Base-by-base conservation (phyloP, 2,888 invertebrate genomes). In the Scotopteryx bipunctaria region DNA sequence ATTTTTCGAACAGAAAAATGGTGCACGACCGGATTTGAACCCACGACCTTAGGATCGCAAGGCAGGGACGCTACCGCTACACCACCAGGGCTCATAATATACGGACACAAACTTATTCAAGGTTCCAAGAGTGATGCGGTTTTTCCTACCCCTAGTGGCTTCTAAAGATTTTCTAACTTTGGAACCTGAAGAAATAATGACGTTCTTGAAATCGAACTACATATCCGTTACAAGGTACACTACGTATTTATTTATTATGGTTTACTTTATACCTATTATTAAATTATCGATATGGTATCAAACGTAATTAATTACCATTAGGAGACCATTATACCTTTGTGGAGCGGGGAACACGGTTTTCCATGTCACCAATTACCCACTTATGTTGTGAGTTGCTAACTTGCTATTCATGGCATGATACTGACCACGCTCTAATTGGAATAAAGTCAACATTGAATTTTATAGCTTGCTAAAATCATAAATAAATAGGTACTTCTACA, bases 111-210 rank as follows among this genome's bases (percentile, higher is more conserved):
- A 13, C 14, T 16, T 6, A 13, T 62, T 57, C n/a, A 57, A 90
- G 90, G 79, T 95, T 2, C 94, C 94, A 0, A 91, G 95, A 40
- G 93, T 96, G 8, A 94, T 93, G 86, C 92, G 92, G 55, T 96
- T 96, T 76, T 96, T 95, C 75, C 77, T 96, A 9, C 94, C 94
- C 49, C 81, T 96, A 9, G 95, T 96, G 17, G 93, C 95, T 25
- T 94, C 95, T 0, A 93, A 91, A 61, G 95, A 96, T 69, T 96
- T 94, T 78, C 79, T 95, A 1, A 91, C 93, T 44, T 76, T 96
- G 14, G 91, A 92, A 6, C 74, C 92, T 0, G 93, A 93, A 6
- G 95, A 95, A 67, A 76, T 95, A 0, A 91, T 93, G 63, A 91
- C 91, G n/a, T 86, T 95, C 48, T 79, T 96, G 1, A 91, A 90